Evolutionary conservation across 2,888 invertebrate species (phyloP), one percentile per base, ranked within the genome.

Genomic region (Notodonta ziczac): DNA sequence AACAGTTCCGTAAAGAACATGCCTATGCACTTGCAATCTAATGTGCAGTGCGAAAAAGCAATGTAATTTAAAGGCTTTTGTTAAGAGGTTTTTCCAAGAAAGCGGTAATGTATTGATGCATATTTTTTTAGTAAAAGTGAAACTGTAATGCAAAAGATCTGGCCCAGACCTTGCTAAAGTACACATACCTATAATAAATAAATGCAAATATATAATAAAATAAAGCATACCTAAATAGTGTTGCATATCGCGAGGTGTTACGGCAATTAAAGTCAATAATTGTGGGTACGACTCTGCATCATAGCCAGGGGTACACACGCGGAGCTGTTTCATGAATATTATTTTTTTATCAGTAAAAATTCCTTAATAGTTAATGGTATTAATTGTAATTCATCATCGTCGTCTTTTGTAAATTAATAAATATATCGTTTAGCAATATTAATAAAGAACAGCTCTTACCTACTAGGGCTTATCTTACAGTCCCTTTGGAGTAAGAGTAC

Each of bases 201-300:
- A 48, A 57, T 51, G 14, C 5, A 52, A 50, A 24, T 24, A 57
- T 39, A 44, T 13, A 51, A 50, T 40, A 39, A 42, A 56, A 61
- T 55, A 35, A 56, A 42, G 51, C 35, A 67, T 52, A 59, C 58
- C 40, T 60, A 63, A 63, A 61, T 63, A 50, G 46, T 70, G 69
- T 70, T 73, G 68, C 65, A 72, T 74, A 70, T 63, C 58, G 64
- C 66, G 63, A 67, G 66, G 74, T 73, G 74, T 72, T 78, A 72
- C 71, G 72, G 77, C 81, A 84, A 86, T 84, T 81, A 82, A 74
- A 70, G 76, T 76, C 77, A 81, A 82, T 81, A 77, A 76, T 77
- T 75, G 78, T 77, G 77, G 65, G 71, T 69, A 72, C 69, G 70
- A 67, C 69, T 77, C 74, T 82, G 77, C 76, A 78, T 81, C 84